Evolutionary conservation across 2,888 invertebrate genomes (phyloP).

Genomic region (Luperina testacea): DNA sequence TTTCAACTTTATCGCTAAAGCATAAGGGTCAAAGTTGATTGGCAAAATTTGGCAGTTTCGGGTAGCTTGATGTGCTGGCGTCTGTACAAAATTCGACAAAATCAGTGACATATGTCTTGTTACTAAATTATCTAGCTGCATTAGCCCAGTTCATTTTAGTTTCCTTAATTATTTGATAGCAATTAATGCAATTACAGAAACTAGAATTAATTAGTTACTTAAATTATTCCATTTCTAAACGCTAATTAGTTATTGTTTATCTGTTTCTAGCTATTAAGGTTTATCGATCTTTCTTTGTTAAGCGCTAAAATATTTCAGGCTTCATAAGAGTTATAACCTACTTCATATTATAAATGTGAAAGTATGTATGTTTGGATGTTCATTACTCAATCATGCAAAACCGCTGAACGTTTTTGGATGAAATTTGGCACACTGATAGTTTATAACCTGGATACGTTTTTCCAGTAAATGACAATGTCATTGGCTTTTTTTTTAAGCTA

Average conservation of each 20-base stretch:
- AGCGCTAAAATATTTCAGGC: neutral
- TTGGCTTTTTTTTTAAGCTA: too few species aligned
- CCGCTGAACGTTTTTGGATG: neutral
- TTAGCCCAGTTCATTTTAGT: neutral
- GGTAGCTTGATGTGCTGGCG: too few species aligned
- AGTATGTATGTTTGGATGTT: neutral
- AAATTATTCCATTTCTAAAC: conserved; percentile 3
- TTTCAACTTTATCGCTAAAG: too few species aligned
- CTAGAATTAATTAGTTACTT: conserved; percentile 20
- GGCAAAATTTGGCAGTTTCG: too few species aligned
- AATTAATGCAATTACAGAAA: conserved; percentile 34
- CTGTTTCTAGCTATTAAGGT: neutral
- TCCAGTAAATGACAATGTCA: neutral
- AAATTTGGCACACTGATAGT: neutral
- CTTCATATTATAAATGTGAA: neutral
- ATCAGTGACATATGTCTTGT: neutral
- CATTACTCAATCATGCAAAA: neutral
- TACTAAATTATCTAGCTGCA: neutral
- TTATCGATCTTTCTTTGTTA: neutral
- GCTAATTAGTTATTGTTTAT: conserved; percentile 18
- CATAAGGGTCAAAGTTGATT: too few species aligned
- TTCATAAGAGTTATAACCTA: neutral
- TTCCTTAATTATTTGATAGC: conserved; percentile 28
- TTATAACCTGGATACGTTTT: neutral
- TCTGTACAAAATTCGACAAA: neutral